A percentile compares a stretch with the other conserved stretches of the same genome.
phyloP scores from a whole-genome alignment of 2,888 invertebrate genomes.

The Limnephilus marmoratus region DNA sequence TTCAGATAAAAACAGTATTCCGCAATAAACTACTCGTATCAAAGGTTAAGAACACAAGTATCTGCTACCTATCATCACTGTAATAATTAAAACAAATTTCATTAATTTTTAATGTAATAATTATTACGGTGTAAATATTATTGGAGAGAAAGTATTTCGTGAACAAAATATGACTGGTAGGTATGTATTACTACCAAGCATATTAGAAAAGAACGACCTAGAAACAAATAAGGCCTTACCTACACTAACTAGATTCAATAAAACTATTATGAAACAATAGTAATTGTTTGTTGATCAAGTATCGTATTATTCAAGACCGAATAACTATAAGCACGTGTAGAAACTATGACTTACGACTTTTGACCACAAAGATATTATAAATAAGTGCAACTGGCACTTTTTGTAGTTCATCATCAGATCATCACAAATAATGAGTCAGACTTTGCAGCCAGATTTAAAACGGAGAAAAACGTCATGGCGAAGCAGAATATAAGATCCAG shows the following conservation, averaged over 20 bases:
- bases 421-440: background rate
- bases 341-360: background rate
- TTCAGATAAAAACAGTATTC: too few relatives aligned
- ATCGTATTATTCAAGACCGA: background rate
- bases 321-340: background rate
- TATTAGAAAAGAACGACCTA: background rate
- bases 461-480: constrained; percentile 1
- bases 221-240: background rate
- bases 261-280: background rate
- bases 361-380: background rate
- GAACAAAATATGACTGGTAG: background rate
- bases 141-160: background rate
- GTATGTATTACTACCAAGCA: background rate
- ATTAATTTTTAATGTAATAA: background rate
- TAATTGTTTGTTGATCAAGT: background rate
- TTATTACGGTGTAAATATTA: background rate
- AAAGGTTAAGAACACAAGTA: background rate
- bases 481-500: background rate
- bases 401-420: background rate
- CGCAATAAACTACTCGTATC: background rate
- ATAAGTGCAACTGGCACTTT: background rate
- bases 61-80: background rate
- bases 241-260: background rate
- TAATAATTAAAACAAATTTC: too few relatives aligned
- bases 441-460: constrained; percentile 12